Percentiles rank a stretch among this genome's conserved stretches.
phyloP scores from a whole-genome alignment of 2,888 invertebrate species.

The Schizaphis graminum region DNA sequence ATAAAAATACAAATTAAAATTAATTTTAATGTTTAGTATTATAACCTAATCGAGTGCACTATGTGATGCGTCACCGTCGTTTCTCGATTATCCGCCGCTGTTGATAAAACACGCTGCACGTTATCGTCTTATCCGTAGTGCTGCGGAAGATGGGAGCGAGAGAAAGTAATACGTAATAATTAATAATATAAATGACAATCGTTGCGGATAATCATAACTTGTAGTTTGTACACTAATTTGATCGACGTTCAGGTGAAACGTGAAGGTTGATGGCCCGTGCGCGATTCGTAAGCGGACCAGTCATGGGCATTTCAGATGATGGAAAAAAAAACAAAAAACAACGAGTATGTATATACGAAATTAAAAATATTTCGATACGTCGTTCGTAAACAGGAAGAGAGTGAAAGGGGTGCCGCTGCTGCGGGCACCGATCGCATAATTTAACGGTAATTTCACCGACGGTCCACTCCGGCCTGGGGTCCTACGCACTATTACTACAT shows the following conservation, averaged over 20 bases:
- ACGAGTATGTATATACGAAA: not conserved
- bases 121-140: not conserved
- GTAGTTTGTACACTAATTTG: constrained; percentile 25
- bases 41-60: not conserved
- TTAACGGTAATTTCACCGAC: constrained; percentile 56
- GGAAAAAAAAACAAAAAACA: not conserved
- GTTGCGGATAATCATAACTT: not conserved
- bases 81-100: not conserved
- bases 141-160: not conserved
- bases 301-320: not conserved
- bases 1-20: not conserved
- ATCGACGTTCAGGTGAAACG: constrained; percentile 53
- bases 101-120: not conserved
- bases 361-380: not conserved
- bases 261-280: constrained; percentile 52
- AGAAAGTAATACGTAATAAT: constrained; percentile 24
- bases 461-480: constrained; percentile 7
- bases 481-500: not conserved
- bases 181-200: constrained; percentile 18
- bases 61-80: not conserved
- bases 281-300: constrained; percentile 29
- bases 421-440: not conserved
- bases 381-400: constrained; percentile 32
- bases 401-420: constrained; percentile 48
- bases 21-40: not conserved